Evolutionary conservation across 2,888 invertebrate genomes (phyloP).

Genomic region (Steromphala cineraria): DNA sequence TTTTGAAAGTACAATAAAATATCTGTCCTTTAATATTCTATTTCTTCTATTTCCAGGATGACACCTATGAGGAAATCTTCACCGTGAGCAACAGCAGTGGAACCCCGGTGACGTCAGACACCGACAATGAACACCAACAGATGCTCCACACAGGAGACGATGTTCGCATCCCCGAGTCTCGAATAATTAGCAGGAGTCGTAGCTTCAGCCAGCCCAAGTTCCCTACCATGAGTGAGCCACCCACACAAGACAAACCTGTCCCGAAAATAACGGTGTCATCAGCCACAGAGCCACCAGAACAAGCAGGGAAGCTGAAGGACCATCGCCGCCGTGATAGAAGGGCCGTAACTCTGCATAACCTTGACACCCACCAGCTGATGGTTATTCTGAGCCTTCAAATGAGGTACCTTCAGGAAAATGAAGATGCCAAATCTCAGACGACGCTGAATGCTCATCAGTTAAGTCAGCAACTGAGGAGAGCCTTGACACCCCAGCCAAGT

Average conservation of each 20-base stretch:
- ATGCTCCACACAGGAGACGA: neutral
- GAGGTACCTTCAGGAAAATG: conserved; percentile 64
- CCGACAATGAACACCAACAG: conserved; percentile 36
- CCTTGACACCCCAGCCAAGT: conserved; percentile 60
- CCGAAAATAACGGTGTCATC: neutral
- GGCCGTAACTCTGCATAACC: conserved; percentile 63
- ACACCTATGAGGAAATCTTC: conserved; percentile 61
- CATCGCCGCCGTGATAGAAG: conserved; percentile 57
- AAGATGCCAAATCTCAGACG: conserved; percentile 44
- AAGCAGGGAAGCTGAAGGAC: conserved; percentile 53
- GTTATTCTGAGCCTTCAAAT: conserved; percentile 64
- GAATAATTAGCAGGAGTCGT: conserved; percentile 36
- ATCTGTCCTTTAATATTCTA: neutral
- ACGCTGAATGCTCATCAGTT: conserved; percentile 13
- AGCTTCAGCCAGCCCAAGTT: conserved; percentile 41
- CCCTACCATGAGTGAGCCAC: neutral
- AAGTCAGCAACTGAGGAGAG: conserved; percentile 36
- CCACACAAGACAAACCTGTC: neutral
- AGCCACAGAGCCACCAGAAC: neutral
- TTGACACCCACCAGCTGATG: conserved; percentile 64
- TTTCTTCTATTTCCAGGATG: conserved; percentile 44
- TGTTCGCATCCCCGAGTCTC: neutral
- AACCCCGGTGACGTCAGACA: conserved; percentile 49
- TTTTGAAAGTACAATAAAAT: neutral
- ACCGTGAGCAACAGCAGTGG: conserved; percentile 56